Evolutionary conservation across 2,113 vertebrate genomes (phyloP).

Genomic region (Chroicocephalus ridibundus): DNA sequence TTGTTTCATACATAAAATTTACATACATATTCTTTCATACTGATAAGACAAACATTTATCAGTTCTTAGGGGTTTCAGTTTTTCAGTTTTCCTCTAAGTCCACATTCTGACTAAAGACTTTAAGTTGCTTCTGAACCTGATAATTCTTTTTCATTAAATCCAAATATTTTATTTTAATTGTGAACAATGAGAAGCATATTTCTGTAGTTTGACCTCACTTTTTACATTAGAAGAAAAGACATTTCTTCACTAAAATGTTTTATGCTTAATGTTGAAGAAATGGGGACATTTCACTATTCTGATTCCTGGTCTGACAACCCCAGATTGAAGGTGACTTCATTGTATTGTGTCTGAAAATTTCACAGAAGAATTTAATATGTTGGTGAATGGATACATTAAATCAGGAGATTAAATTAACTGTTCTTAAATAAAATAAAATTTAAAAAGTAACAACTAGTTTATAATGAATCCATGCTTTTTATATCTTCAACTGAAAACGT

Average conservation of each 20-base stretch:
- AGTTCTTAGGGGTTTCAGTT: background rate
- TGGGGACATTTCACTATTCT: background rate
- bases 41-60: background rate
- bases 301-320: background rate
- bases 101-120: background rate
- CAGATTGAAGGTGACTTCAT: background rate
- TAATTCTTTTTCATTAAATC: background rate
- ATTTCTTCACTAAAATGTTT: background rate
- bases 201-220: background rate
- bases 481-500: background rate
- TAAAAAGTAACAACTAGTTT: background rate
- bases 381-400: background rate
- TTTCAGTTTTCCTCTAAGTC: background rate
- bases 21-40: background rate
- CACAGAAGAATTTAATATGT: background rate
- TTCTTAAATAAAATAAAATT: background rate
- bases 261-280: background rate
- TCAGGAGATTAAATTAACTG: background rate
- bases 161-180: background rate
- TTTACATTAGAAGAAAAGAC: background rate
- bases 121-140: background rate
- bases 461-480: background rate
- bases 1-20: background rate
- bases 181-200: accelerated
- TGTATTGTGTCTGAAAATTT: background rate